phyloP scores from a whole-genome alignment of 1,140 invertebrate species.

The Rhopalosiphum maidis region DNA sequence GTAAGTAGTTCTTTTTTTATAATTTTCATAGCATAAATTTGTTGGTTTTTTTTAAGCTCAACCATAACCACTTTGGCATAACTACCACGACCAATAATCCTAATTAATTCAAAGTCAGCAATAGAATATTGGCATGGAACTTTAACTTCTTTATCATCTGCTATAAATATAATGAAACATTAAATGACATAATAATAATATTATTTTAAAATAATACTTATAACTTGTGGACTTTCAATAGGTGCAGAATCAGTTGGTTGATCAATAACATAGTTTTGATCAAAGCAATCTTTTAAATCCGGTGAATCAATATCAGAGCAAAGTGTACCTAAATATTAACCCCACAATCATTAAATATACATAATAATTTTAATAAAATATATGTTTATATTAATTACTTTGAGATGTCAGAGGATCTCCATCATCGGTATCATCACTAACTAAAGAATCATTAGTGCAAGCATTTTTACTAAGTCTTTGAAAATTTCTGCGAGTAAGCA shows the following conservation, averaged over 20 bases:
- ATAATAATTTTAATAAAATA: neutral
- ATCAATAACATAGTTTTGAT: conserved; percentile 63
- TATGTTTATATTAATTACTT: conserved; percentile 60
- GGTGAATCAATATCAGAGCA: conserved; percentile 59
- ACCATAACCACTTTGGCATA: conserved; percentile 99
- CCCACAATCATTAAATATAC: neutral
- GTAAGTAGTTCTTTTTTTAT: conserved; percentile 99
- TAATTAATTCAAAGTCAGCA: conserved; percentile 95
- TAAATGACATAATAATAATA: neutral
- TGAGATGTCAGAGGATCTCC: conserved; percentile 64
- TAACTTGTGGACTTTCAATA: conserved; percentile 65
- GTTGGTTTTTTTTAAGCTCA: conserved; percentile 90
- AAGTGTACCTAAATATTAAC: conserved; percentile 62
- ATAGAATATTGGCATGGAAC: conserved; percentile 86
- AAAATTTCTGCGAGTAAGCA: conserved; percentile 99
- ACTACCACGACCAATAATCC: conserved; percentile 97
- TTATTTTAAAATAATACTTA: conserved; percentile 33
- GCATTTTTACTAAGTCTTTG: conserved; percentile 93
- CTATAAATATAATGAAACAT: neutral
- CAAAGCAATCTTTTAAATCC: conserved; percentile 60
- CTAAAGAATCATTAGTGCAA: conserved; percentile 78
- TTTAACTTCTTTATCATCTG: conserved; percentile 73
- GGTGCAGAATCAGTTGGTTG: conserved; percentile 67
- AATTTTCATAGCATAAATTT: conserved; percentile 99
- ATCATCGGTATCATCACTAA: conserved; percentile 72